Percentiles rank a stretch among this genome's conserved stretches.
Evolutionary conservation across 2,113 vertebrate species (phyloP).

Genomic region (Arvicanthis niloticus): DNA sequence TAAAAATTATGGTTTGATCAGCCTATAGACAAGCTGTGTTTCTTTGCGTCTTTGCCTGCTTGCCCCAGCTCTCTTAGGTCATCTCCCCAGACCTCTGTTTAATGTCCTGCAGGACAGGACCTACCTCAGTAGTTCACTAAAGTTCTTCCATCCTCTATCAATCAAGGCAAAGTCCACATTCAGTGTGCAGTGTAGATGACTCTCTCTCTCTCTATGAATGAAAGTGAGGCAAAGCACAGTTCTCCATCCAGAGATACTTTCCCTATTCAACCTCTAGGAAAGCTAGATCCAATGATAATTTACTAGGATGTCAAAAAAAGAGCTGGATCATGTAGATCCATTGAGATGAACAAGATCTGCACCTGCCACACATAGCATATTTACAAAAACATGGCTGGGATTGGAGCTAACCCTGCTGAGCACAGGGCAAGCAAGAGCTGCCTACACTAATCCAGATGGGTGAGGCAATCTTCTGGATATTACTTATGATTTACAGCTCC

Average conservation of each 20-base stretch:
- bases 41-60: too few species aligned
- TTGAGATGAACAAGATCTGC: conserved; percentile 98
- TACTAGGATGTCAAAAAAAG: background rate
- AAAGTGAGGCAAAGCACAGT: background rate
- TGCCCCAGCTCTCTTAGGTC: too few species aligned
- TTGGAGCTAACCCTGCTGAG: conserved; percentile 94
- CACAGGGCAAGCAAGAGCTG: conserved; percentile 93
- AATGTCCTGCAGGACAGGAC: too few species aligned
- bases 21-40: too few species aligned
- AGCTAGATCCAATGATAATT: background rate
- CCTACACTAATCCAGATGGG: conserved; percentile 92
- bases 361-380: conserved; percentile 95
- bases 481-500: conserved; percentile 95
- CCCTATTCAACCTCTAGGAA: background rate
- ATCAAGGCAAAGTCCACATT: background rate
- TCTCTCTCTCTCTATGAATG: background rate
- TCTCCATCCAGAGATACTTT: background rate
- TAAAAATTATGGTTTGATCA: too few species aligned
- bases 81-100: too few species aligned
- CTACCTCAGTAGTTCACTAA: background rate
- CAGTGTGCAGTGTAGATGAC: background rate
- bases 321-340: conserved; percentile 85
- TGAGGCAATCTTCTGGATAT: conserved; percentile 93
- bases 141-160: too few species aligned
- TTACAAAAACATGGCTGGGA: conserved; percentile 98